These are phyloP conservation scores for Drosophila funebris DNA, from an alignment of 1,140 invertebrate genomes.

Conservation along the genomic window DNA sequence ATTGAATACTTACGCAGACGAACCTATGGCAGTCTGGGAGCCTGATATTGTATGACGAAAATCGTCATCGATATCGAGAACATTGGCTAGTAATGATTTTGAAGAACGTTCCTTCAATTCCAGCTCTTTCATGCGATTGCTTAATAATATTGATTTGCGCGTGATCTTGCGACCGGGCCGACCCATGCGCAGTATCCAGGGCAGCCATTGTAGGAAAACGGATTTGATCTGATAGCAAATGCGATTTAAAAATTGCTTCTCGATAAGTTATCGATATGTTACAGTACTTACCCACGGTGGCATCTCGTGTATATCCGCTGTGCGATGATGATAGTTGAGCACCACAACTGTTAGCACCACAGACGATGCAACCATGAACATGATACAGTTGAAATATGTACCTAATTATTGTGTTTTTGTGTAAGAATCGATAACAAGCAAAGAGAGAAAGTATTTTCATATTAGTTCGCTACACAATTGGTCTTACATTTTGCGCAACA, in stretches of 20 bases:
- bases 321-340: slow-evolving; percentile 99
- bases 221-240: slow-evolving; percentile 90
- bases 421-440: slow-evolving; percentile 39
- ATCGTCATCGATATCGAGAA: slow-evolving; percentile 97
- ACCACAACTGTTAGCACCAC: slow-evolving; percentile 99
- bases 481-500: slow-evolving; percentile 52
- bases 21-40: slow-evolving; percentile 85
- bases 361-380: slow-evolving; percentile 99
- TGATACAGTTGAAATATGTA: slow-evolving; percentile 99
- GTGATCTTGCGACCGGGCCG: slow-evolving; percentile 97
- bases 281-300: slow-evolving; percentile 93
- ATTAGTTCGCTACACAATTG: slow-evolving; percentile 47
- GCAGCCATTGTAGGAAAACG: slow-evolving; percentile 97
- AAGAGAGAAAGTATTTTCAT: slow-evolving; percentile 44
- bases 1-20: slow-evolving; percentile 77
- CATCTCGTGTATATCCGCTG: slow-evolving; percentile 98
- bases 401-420: slow-evolving; percentile 85
- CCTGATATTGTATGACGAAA: slow-evolving; percentile 88
- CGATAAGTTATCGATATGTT: not conserved
- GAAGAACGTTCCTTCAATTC: slow-evolving; percentile 96
- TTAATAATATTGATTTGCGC: slow-evolving; percentile 94
- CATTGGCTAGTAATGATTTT: slow-evolving; percentile 96
- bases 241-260: not conserved
- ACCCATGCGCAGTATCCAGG: slow-evolving; percentile 96
- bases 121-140: slow-evolving; percentile 94